Evolutionary conservation across 2,888 invertebrate genomes (phyloP).

Genomic region (Cheilosia grossa): DNA sequence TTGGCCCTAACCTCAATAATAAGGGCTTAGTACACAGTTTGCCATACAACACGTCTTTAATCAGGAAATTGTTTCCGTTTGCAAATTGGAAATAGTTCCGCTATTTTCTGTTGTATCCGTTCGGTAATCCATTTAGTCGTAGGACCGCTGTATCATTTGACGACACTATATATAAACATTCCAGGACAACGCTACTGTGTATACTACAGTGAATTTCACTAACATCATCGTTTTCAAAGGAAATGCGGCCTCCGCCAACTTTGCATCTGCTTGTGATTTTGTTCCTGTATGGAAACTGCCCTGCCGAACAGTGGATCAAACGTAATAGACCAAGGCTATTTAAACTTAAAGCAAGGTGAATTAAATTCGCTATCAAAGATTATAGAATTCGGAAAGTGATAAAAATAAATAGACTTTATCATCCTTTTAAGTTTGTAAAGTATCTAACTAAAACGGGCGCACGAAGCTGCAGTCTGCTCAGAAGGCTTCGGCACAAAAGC

Average conservation of each 20-base stretch:
- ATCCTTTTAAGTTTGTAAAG: too few species aligned
- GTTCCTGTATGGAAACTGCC: constrained; percentile 10
- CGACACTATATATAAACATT: constrained; percentile 38
- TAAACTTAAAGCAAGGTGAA: not conserved
- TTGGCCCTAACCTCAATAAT: constrained; percentile 72
- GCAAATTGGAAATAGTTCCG: constrained; percentile 80
- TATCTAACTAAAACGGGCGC: too few species aligned
- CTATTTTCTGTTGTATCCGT: constrained; percentile 74
- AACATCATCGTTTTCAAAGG: constrained; percentile 72
- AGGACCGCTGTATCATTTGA: constrained; percentile 52
- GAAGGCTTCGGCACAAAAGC: too few species aligned
- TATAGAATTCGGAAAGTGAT: too few species aligned
- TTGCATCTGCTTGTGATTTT: constrained; percentile 52
- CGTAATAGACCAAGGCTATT: not conserved
- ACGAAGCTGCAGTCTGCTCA: too few species aligned
- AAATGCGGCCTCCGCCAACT: constrained; percentile 62
- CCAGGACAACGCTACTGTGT: constrained; percentile 49
- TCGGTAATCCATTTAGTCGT: constrained; percentile 72
- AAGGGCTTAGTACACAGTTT: constrained; percentile 68
- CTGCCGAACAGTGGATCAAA: constrained; percentile 9
- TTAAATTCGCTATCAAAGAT: too few species aligned
- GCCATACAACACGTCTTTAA: constrained; percentile 78
- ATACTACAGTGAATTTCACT: constrained; percentile 44
- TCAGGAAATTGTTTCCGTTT: constrained; percentile 82
- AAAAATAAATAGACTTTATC: too few species aligned